A percentile compares a stretch with the other conserved stretches of the same genome.
These are phyloP conservation scores for Limonius californicus DNA, from an alignment of 1,140 invertebrate genomes.

Conservation along the genomic window DNA sequence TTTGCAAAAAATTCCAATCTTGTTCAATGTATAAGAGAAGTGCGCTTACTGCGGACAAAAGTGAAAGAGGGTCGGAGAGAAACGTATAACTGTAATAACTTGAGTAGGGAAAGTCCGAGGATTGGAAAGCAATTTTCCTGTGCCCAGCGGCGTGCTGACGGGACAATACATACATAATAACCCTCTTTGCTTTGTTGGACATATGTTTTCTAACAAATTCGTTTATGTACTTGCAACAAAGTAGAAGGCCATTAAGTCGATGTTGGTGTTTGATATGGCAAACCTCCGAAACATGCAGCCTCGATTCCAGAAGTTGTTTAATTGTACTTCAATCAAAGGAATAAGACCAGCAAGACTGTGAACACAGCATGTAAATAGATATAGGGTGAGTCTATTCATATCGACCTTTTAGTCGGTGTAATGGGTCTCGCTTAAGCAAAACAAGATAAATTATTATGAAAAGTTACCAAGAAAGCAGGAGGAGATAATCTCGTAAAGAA, in stretches of 20 bases:
- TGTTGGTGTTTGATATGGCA: background rate
- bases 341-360: too few species aligned
- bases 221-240: conserved; percentile 10
- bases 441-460: too few species aligned
- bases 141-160: conserved; percentile 18
- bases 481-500: conserved; percentile 9
- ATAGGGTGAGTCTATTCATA: too few species aligned
- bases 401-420: too few species aligned
- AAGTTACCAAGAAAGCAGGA: background rate
- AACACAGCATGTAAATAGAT: too few species aligned
- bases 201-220: conserved; percentile 16
- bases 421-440: too few species aligned
- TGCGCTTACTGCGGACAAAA: conserved; percentile 9
- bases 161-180: conserved; percentile 14
- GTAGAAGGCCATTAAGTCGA: background rate
- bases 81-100: conserved; percentile 26
- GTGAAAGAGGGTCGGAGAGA: conserved; percentile 13
- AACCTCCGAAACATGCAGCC: too few species aligned
- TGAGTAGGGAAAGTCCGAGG: conserved; percentile 22
- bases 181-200: conserved; percentile 13
- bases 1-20: background rate
- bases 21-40: background rate
- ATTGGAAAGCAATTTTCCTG: conserved; percentile 25
- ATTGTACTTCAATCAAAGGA: background rate
- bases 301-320: background rate